phyloP scores from a whole-genome alignment of 2,888 invertebrate species.

The Drosophila buzzatii region DNA sequence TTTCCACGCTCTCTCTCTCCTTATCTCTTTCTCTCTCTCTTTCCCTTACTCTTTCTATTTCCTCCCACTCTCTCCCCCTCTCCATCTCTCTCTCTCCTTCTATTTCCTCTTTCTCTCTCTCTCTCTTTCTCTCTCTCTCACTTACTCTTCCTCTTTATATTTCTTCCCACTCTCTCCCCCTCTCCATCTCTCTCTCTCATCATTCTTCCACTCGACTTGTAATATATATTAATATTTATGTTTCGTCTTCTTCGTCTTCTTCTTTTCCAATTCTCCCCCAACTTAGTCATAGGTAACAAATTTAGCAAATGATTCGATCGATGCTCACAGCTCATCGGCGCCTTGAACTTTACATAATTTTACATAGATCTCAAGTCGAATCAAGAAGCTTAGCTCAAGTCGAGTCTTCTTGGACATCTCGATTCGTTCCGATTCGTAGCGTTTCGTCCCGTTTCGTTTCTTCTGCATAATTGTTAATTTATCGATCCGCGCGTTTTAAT shows the following conservation, averaged over 20 bases:
- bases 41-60: too few species aligned
- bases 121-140: not conserved
- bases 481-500: constrained; percentile 61
- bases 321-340: not conserved
- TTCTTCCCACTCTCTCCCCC: not conserved
- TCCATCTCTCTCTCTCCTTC: not conserved
- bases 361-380: not conserved
- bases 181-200: not conserved
- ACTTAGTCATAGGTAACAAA: not conserved
- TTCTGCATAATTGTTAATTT: constrained; percentile 49
- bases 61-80: not conserved
- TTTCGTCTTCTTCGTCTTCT: not conserved
- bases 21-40: not conserved
- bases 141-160: not conserved
- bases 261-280: not conserved
- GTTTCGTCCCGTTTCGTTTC: constrained; percentile 11
- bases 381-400: not conserved
- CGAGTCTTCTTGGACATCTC: constrained; percentile 2
- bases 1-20: too few species aligned
- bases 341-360: constrained; percentile 10
- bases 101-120: too few species aligned
- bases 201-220: not conserved
- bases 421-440: not conserved
- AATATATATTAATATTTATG: too few species aligned
- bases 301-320: constrained; percentile 7